Base-by-base conservation (phyloP, 1,140 invertebrate species). In the Subanguina moxae region DNA sequence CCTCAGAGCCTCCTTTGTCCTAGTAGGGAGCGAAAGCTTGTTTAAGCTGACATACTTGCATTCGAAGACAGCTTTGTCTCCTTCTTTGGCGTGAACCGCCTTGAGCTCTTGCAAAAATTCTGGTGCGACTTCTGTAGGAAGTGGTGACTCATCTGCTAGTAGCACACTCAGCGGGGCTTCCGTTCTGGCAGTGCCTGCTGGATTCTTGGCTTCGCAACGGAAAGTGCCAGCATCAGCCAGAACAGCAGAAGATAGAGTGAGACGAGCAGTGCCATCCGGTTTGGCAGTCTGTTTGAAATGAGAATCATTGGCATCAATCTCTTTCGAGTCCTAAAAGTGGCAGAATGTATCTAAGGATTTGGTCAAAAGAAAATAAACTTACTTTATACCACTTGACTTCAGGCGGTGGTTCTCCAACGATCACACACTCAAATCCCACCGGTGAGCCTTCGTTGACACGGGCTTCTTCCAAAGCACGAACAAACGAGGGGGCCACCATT, bases 341-440 rank as follows among this genome's bases (percentile, higher is more conserved):
- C n/a, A n/a, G n/a, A n/a, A n/a, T n/a, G n/a, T n/a, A n/a, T n/a
- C n/a, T n/a, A 25, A 19, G 1, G 1, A 65, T 65, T 61, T 61
- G 58, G 13, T 61, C n/a, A n/a, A 61, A 61, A 61, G 52, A 27
- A 62, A 70, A 30, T 17, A 3, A 57, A 13, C 30, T 38, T 63
- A 73, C 88, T 82, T 91, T 91, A 21, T 84, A 88, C 91, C 92
- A 94, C 66, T 84, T 85, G 9, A 92, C 88, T 56, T 90, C 88
- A 0, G 91, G 91, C 68, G 91, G 86, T 0, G 92, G 92, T 86
- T 92, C 92, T 13, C 90, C 91, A 85, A 90, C 90, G 11, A 95
- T 90, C 85, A 91, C 89, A 76, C 83, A 83, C 82, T 92, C 89
- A 75, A 95, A 93, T 82, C 90, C 90, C 13, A 92, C 88, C 0